Base-by-base conservation (phyloP, 2,797 vertebrate species). In the Falco rusticolus region DNA sequence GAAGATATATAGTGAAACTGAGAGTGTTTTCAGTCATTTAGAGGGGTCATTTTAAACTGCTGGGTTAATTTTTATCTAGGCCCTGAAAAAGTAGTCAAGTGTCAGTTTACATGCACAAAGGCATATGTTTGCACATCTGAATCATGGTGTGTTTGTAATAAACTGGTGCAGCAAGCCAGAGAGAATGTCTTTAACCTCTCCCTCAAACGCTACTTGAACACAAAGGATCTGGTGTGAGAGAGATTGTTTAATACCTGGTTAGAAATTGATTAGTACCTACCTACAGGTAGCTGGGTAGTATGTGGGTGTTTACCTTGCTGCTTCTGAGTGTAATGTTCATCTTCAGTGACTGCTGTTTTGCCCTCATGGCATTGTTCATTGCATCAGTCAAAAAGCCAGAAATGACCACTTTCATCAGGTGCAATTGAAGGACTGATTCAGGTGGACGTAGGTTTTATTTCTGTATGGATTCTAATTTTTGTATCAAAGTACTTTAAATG, bases 11-110 rank as follows among this genome's bases (percentile, higher is more conserved):
- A 80, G 29, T 75, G 81, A 88, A 94, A 86, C 68, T 16, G 61
- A 72, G 56, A 69, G 22, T 86, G 45, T 77, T 94, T 88, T 84
- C 78, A 68, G 74, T 91, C 24, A 48, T 85, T 81, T 48, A 61
- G 61, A 84, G 63, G 37, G 53, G 50, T 87, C 31, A 41, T 79
- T 72, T 91, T 71, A 90, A 89, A 88, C 65, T 63, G 17, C 34
- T 87, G 64, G 48, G 80, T 97, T 94, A 95, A 95, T 95, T 93
- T 96, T 96, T 96, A 60, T 69, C 87, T 93, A 93, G 68, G 33
- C 24, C 68, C 56, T 80, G 84, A 77, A 68, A 87, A 90, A 53
- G 85, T 70, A 82, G 68, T 90, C 34, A 33, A 16, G 37, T 84
- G 78, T 84, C 59, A 64, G 68, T 89, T 95, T 94, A 77, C 63